phyloP scores from a whole-genome alignment of 2,888 invertebrate genomes.

The Orthosia incerta region DNA sequence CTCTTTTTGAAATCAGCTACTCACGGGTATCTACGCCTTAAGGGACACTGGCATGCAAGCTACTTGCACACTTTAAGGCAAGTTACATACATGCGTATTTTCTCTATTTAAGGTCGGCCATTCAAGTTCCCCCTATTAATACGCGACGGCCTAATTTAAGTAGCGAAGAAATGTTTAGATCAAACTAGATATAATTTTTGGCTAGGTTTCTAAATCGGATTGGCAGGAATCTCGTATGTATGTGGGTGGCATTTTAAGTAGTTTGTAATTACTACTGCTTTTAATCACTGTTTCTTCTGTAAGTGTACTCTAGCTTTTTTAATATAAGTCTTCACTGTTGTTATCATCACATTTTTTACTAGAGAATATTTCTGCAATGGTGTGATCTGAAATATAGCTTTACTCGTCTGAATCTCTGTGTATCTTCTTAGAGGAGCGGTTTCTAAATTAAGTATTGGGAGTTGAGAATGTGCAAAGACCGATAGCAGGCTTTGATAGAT shows the following conservation, averaged over 20 bases:
- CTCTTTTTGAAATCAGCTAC: no score
- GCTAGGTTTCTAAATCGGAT: constrained; percentile 59
- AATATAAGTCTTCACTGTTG: constrained; percentile 18
- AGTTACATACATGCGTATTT: no score
- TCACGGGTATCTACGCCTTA: no score
- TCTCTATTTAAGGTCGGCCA: constrained; percentile 52
- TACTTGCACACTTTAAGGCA: no score
- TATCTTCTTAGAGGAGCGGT: not conserved
- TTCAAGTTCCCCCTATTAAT: constrained; percentile 67
- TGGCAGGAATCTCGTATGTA: not conserved
- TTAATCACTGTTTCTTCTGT: constrained; percentile 1
- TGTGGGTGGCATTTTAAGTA: constrained; percentile 15
- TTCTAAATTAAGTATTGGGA: no score
- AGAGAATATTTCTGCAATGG: not conserved
- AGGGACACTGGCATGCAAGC: no score
- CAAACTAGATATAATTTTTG: constrained; percentile 61
- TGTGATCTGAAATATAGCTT: constrained; percentile 27
- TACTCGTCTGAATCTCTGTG: constrained; percentile 6
- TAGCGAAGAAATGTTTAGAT: constrained; percentile 64
- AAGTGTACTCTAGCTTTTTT: constrained; percentile 5
- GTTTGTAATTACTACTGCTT: constrained; percentile 10
- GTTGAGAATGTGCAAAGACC: no score
- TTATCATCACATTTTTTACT: constrained; percentile 17
- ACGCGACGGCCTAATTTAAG: constrained; percentile 68
- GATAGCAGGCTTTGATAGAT: no score